Evolutionary conservation across 2,797 vertebrate species (phyloP).

Genomic region (Pseudocheirus occidentalis): DNA sequence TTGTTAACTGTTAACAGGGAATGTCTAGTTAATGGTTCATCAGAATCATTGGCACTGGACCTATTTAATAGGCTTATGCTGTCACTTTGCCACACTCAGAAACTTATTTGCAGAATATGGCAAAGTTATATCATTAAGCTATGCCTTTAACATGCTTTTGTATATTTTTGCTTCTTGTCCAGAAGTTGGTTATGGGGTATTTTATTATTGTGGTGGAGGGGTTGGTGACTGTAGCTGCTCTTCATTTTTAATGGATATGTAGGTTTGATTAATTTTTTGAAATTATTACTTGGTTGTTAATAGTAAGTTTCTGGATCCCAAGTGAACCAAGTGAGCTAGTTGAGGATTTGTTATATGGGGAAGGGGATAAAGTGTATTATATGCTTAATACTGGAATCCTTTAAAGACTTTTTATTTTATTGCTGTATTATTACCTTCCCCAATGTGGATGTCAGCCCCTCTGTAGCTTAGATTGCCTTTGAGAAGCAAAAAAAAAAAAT

Average conservation of each 20-base stretch:
- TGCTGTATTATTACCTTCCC: background rate
- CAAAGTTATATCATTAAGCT: background rate
- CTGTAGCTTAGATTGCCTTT: background rate
- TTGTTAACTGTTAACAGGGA: conserved; percentile 18
- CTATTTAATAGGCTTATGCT: background rate
- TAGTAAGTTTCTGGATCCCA: background rate
- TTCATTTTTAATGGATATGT: background rate
- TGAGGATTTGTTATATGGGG: background rate
- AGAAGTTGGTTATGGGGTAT: background rate
- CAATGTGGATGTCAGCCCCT: background rate
- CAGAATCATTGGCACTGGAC: conserved; percentile 18
- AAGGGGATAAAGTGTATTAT: background rate
- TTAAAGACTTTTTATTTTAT: background rate
- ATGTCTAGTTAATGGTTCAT: background rate
- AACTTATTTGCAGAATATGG: conserved; percentile 10
- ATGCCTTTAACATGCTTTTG: background rate
- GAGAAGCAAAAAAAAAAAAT: background rate
- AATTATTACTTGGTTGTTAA: background rate
- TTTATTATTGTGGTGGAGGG: no score
- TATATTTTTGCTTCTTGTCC: conserved; percentile 13
- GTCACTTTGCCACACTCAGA: background rate
- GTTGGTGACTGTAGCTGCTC: no score
- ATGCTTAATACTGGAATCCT: background rate
- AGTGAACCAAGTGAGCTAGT: background rate
- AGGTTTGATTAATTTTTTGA: background rate